Conservation (phyloP, 1,140 invertebrate species). For the Sycobia sp. region DNA sequence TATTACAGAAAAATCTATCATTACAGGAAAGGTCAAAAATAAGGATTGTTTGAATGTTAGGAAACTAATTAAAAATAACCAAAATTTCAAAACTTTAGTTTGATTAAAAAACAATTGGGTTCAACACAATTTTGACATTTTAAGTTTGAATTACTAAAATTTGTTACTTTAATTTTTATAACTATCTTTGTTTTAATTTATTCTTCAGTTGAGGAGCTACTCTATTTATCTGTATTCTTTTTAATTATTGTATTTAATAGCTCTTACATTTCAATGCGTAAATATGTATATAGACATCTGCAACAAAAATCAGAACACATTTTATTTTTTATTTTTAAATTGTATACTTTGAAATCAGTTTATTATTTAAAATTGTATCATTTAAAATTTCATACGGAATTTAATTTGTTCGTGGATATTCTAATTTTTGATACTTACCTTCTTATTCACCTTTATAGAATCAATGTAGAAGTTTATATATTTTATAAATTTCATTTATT, state of each 20-base stretch:
- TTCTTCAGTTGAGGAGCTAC: no score
- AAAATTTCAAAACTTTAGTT: slow-evolving; percentile 22
- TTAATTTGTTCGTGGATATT: no score
- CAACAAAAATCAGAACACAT: neutral
- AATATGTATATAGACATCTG: no score
- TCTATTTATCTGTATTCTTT: no score
- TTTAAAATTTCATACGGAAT: no score
- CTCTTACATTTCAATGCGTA: no score
- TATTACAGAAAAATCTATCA: neutral
- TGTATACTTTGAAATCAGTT: slow-evolving; percentile 10
- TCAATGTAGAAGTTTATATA: slow-evolving; percentile 13
- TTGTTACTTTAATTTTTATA: neutral
- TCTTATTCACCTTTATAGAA: slow-evolving; percentile 13
- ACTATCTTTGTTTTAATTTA: no score
- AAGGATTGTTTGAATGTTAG: slow-evolving; percentile 23
- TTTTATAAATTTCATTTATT: no score
- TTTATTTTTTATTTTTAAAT: slow-evolving; percentile 1
- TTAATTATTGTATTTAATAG: no score
- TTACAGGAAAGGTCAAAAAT: slow-evolving; percentile 23
- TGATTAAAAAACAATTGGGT: neutral
- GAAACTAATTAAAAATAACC: neutral
- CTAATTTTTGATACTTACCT: slow-evolving; percentile 20
- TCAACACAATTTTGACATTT: neutral
- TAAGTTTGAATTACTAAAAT: neutral
- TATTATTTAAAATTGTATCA: neutral